Conservation (phyloP, 1,140 invertebrate genomes). For the Ganaspis sp. region DNA sequence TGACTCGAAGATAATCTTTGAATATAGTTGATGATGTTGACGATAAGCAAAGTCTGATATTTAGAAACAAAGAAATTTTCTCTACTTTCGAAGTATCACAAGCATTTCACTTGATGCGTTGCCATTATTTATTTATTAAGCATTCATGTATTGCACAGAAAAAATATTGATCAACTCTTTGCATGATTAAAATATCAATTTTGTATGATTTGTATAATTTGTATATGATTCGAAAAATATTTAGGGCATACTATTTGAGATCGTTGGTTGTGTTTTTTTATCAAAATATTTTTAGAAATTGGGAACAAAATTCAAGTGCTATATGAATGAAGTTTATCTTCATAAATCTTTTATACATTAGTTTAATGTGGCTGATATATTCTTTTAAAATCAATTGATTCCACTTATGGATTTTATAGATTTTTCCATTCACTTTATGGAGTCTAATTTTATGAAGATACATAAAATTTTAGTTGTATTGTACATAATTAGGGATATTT, state of each 20-base stretch:
- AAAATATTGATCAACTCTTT: too few species aligned
- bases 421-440: too few species aligned
- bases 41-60: background rate
- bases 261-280: background rate
- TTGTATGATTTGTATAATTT: background rate
- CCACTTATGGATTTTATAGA: too few species aligned
- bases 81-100: background rate
- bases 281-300: background rate
- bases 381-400: too few species aligned
- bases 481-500: background rate
- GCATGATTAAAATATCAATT: background rate
- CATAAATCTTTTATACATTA: too few species aligned
- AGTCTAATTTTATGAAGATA: too few species aligned
- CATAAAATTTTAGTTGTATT: background rate
- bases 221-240: background rate
- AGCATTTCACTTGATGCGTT: background rate
- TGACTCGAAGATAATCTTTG: background rate
- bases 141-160: too few species aligned
- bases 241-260: too few species aligned
- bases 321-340: background rate
- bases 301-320: background rate
- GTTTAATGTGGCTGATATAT: too few species aligned
- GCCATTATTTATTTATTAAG: constrained; percentile 1
- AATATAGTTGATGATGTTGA: background rate
- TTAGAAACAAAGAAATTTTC: background rate